Base-by-base conservation (phyloP, 2,113 vertebrate species). In the Dendropsophus ebraccatus region DNA sequence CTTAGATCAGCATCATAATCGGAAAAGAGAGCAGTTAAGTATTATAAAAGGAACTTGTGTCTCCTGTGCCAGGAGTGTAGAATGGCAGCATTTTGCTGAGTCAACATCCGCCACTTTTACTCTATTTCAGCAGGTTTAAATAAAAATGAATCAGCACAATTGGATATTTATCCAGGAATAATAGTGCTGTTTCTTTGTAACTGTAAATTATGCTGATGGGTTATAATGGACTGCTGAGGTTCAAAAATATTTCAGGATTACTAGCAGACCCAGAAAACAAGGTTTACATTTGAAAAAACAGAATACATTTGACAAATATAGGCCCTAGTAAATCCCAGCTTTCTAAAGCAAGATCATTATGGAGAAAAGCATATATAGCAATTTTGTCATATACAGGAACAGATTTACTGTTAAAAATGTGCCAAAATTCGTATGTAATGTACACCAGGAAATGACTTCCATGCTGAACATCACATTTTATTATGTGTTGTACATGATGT, bases 61-160 rank as follows among this genome's bases (percentile, higher is more conserved):
- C 58, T 62, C 41, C 50, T 47, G n/a, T 88, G 37, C 41, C 41
- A 30, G 21, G 87, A 60, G 81, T 89, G 87, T 85, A 91, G 88
- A 73, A 87, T 92, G 90, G 87, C 86, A 87, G 80, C 23, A 28
- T 19, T 65, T 54, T 81, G 75, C 54, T 28, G 52, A 88, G 87
- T 87, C 70, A 88, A 65, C 65, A 81, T 87, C 21, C 88, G 7
- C 81, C 83, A 67, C 62, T 35, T 86, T 85, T 89, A 83, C 69
- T 90, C 83, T 73, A n/a, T 88, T 91, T 85, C n/a, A 91, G 87
- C 56, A 79, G 81, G 82, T 82, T 89, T 82, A 87, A 56, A 88
- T 88, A 81, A 82, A 87, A 87, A 77, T 70, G 85, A 88, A 80
- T 92, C 88, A 90, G 89, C 88, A 90, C 69, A 90, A 89, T 81